phyloP scores from a whole-genome alignment of 1,140 invertebrate species.

The Metaphire vulgaris region DNA sequence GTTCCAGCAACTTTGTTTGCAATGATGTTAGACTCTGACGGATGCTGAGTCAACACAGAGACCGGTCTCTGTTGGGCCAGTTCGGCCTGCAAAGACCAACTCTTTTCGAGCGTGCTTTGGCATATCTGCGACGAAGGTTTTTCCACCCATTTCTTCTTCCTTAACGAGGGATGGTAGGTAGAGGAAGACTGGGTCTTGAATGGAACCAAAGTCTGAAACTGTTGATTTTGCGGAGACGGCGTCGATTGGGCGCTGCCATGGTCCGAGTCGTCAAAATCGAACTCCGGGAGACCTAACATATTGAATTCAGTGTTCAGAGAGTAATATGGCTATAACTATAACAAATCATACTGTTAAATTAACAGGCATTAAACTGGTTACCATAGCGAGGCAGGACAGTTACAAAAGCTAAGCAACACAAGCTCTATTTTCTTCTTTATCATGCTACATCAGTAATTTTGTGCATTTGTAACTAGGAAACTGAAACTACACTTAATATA shows the following conservation, averaged over 20 bases:
- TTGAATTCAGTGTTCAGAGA: too few relatives aligned
- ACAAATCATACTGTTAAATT: too few relatives aligned
- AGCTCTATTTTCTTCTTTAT: too few relatives aligned
- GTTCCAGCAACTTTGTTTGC: slow-evolving; percentile 22
- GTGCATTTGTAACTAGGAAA: too few relatives aligned
- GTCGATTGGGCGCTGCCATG: slow-evolving; percentile 34
- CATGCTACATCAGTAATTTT: too few relatives aligned
- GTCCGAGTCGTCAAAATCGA: slow-evolving; percentile 46
- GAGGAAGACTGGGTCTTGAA: slow-evolving; percentile 44
- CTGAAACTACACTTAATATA: too few relatives aligned
- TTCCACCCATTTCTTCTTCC: slow-evolving; percentile 51
- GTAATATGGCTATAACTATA: too few relatives aligned
- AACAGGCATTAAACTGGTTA: too few relatives aligned
- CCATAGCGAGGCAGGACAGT: too few relatives aligned
- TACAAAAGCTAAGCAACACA: too few relatives aligned
- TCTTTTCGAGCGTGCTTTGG: slow-evolving; percentile 40
- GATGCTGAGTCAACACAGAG: slow-evolving; percentile 42
- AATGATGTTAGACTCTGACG: slow-evolving; percentile 12
- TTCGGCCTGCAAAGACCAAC: slow-evolving; percentile 42
- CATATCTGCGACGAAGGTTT: slow-evolving; percentile 2
- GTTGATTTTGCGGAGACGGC: slow-evolving; percentile 28
- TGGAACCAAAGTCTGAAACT: slow-evolving; percentile 35
- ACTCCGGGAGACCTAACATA: slow-evolving; percentile 37
- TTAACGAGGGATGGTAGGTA: slow-evolving; percentile 57
- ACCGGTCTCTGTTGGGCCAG: slow-evolving; percentile 45